Evolutionary conservation across 2,797 vertebrate species (phyloP), one percentile per base, ranked within the genome.

Genomic region (Acrossocheilus fasciatus): DNA sequence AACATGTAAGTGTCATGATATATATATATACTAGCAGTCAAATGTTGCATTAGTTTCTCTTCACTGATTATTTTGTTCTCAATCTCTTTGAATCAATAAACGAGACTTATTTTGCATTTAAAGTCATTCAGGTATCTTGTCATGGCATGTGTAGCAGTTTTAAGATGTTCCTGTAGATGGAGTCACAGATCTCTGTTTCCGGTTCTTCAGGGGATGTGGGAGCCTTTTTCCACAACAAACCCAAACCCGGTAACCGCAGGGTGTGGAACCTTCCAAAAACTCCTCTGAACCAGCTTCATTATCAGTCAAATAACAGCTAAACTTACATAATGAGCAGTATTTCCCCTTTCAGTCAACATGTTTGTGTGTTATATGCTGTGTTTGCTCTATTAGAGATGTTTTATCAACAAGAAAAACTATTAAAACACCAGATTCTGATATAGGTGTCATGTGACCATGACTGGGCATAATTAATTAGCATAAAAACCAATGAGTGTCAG

Each of bases 151-250:
- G 36, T 54, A 41, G 20, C 26, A 64, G 59, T 34, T 68, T 34
- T 62, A 4, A 64, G 23, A 4, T 3, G 41, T 6, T 76, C 43
- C 81, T 73, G 81, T 30, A 82, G 81, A 30, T 72, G 81, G 66
- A 6, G 66, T 50, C 54, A 26, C 43, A 45, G 39, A 41, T 36
- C 47, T 36, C 74, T 1, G 80, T 36, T 50, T 23, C 12, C 15
- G 39, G 47, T 26, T 2, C 36, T 62, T 17, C 20, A 26, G 14
- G 34, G 20, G 54, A 26, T 12, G 39, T 30, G 1, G 30, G 18
- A 68, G 20, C 12, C 26, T 47, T 34, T 77, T 15, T 34, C 26
- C n/a, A 66, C 66, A 70, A 9, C 66, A 54, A 39, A 52, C 34
- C 17, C 8, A 30, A 36, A 50, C 4, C 43, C 30, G 30, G 57